Evolutionary conservation across 2,113 vertebrate species (phyloP).

Genomic region (Dinomys branickii): DNA sequence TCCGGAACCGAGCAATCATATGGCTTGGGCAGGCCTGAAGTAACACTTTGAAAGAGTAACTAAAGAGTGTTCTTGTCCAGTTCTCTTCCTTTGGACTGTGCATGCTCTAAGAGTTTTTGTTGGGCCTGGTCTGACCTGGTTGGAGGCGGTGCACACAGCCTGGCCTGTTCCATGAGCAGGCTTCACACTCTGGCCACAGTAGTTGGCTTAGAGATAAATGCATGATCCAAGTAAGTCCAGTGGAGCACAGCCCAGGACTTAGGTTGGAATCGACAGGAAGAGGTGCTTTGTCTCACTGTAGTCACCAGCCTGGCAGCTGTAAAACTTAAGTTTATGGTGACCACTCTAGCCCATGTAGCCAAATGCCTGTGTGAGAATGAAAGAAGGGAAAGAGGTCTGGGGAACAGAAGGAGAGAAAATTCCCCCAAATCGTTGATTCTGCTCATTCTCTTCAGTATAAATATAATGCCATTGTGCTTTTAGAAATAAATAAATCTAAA

Average conservation of each 20-base stretch:
- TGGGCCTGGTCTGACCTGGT: neutral
- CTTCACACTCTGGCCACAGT: neutral
- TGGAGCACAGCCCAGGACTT: neutral
- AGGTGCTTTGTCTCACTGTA: neutral
- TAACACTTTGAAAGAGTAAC: too few species aligned
- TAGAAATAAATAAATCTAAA: conserved; percentile 43
- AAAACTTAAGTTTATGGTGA: neutral
- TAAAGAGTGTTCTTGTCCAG: too few species aligned
- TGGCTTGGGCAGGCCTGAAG: too few species aligned
- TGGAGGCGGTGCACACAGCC: neutral
- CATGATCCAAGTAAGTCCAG: neutral
- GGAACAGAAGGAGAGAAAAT: neutral
- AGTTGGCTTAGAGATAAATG: neutral
- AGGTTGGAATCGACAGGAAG: neutral
- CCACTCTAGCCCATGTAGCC: neutral
- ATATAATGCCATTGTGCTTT: neutral
- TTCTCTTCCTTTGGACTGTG: neutral
- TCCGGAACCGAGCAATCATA: too few species aligned
- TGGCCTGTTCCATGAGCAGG: neutral
- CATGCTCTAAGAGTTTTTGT: neutral
- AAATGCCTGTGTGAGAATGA: neutral
- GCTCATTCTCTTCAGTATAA: conserved; percentile 2
- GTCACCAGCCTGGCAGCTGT: neutral
- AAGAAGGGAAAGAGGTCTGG: neutral
- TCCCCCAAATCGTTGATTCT: neutral